Base-by-base conservation (phyloP, 1,140 invertebrate genomes). In the Ostrea denselamellosa region DNA sequence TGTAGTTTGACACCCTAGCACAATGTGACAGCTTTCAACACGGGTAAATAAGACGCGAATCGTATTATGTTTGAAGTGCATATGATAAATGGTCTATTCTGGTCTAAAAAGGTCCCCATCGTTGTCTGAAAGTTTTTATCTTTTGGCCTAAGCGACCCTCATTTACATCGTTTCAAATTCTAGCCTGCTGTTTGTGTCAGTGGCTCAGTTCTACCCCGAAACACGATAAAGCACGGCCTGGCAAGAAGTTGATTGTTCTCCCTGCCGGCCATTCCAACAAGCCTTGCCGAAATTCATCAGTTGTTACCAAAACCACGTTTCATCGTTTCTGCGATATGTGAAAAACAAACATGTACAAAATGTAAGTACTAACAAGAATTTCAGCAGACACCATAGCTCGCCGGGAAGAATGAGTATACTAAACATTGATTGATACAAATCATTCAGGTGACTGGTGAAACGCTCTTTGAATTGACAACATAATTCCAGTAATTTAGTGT, bases 1-100 rank as follows among this genome's bases (percentile, higher is more conserved):
- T 77, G 68, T 77, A 77, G 68, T 77, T 77, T 25, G 68, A 77
- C 68, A 77, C 68, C 68, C 68, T 77, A 34, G 68, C 34, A 77
- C 68, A 77, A 77, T 77, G 68, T 77, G 68, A 77, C 68, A 77
- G 68, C 68, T 77, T 77, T 77, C 68, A 77, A 77, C 68, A 77
- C 25, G 68, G 68, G 68, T 77, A 77, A 77, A 77, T 77, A 77
- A 22, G 68, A 25, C 68, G 25, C 68, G 28, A 77, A 77, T 77
- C 68, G 22, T 77, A 77, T 77, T 77, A 34, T 77, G 28, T 77
- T 77, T 77, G 68, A 77, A 77, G 68, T 77, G 68, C 68, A 77
- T 25, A 77, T 77, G 68, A 77, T 77, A 77, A 77, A 77, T 77
- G 68, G 25, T 17, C 68, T 77, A 22, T 77, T 9, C 9, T 77